Conservation (phyloP, 2,888 invertebrate species). For the Agrochola lota region DNA sequence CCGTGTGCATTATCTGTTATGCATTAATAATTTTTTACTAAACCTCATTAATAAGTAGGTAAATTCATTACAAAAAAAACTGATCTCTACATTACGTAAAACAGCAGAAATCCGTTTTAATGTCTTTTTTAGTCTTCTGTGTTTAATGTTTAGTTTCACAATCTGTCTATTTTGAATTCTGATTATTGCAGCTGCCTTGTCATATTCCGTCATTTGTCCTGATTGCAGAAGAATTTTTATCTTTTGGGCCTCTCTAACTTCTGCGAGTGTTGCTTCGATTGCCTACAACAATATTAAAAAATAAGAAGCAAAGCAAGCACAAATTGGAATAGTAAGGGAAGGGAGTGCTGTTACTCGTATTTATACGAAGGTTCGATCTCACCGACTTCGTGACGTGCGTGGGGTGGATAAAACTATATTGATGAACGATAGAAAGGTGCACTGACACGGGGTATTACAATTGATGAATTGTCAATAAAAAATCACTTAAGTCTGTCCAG, state of each 20-base stretch:
- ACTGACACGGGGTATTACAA: not conserved
- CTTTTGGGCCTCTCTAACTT: conserved; percentile 19
- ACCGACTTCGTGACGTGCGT: not conserved
- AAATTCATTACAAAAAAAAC: not conserved
- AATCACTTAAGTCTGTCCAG: not conserved
- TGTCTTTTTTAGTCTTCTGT: conserved; percentile 4
- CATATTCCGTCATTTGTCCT: conserved; percentile 6
- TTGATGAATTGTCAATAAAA: not conserved
- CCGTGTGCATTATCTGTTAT: conserved; percentile 9
- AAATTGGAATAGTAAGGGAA: conserved; percentile 13
- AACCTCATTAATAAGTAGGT: not conserved
- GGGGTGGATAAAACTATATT: not conserved
- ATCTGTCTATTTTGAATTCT: conserved; percentile 26
- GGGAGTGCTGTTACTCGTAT: conserved; percentile 3
- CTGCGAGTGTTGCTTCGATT: not conserved
- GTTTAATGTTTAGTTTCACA: conserved; percentile 8
- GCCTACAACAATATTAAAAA: conserved; percentile 46
- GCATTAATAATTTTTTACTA: not conserved
- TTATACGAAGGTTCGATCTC: not conserved
- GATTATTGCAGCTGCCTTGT: conserved; percentile 40
- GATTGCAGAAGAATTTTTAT: conserved; percentile 8
- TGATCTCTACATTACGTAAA: conserved; percentile 24
- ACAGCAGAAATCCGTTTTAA: conserved; percentile 34
- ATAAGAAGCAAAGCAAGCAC: conserved; percentile 25
- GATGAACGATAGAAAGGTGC: not conserved